Conservation (phyloP, 2,888 invertebrate genomes). For the Callyntrura sp. region DNA sequence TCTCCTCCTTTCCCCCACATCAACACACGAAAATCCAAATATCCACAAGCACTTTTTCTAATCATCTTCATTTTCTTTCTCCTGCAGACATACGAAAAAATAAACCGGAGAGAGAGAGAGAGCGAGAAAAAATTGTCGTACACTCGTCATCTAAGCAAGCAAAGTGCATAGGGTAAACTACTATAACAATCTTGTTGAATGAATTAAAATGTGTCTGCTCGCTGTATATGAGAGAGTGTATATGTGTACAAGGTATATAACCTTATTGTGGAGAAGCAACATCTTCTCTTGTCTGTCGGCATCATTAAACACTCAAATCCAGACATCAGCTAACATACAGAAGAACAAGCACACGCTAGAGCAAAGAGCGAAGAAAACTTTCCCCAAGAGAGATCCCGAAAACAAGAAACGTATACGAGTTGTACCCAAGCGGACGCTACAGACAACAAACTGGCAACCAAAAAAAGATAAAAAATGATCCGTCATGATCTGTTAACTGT, state of each 20-base stretch:
- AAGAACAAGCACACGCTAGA: no score
- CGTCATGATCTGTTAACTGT: conserved; percentile 76
- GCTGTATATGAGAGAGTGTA: no score
- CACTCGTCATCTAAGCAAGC: conserved; percentile 40
- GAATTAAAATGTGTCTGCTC: conserved; percentile 66
- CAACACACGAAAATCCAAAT: no score
- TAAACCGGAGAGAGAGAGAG: not conserved
- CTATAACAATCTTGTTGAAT: conserved; percentile 38
- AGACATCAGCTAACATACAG: conserved; percentile 40
- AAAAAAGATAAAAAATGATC: conserved; percentile 72
- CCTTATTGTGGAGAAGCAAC: not conserved
- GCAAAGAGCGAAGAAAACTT: conserved; percentile 60
- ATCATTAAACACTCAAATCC: conserved; percentile 77
- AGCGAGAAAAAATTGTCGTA: conserved; percentile 25
- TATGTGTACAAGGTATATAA: not conserved
- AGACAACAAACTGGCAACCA: not conserved
- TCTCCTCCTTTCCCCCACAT: no score
- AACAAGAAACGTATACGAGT: not conserved
- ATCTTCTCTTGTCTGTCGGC: conserved; percentile 64
- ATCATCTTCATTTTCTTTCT: conserved; percentile 48
- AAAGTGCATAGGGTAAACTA: conserved; percentile 2
- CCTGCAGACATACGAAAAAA: not conserved
- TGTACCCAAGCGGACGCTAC: not conserved
- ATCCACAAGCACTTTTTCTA: conserved; percentile 75
- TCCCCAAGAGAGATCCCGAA: conserved; percentile 62